Base-by-base conservation (phyloP, 53 echinoderm and acorn worm species). In the Holothuria leucospilota region DNA sequence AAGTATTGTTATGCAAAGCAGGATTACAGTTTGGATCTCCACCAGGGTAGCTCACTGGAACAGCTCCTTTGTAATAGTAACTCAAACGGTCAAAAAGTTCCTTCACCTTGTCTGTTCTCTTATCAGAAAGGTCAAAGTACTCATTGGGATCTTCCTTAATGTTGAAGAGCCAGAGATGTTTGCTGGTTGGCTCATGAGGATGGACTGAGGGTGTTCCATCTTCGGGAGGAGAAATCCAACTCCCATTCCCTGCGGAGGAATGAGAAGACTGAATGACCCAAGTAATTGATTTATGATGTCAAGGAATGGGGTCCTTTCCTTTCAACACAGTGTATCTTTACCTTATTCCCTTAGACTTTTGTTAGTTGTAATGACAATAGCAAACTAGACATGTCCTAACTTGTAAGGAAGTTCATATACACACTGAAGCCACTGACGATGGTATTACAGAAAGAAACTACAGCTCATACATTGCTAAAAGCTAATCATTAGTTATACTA, bases 81-180 rank as follows among this genome's bases (percentile, higher is more conserved):
- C 90, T 56, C 23, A 96, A 89, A 30, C 93, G 53, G 39, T 75
- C 78, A 29, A 93, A 82, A 41, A 96, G 82, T 42, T 73, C 69
- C 60, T 89, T 39, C 11, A 94, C 88, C 20, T 85, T 90, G 26
- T 90, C 93, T 9, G 90, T 84, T 29, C 87, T 73, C 51, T 78
- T 51, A 21, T 91, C 91, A 15, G 96, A 93, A 34, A 93, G 78
- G 70, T 96, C 96, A 51, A 82, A 78, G 62, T 90, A 81, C 64
- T 96, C 96, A 39, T 91, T 81, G 26, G 96, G 96, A 71, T 96
- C 96, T 11, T 91, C 84, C 26, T 58, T 80, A 30, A 96, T 96
- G 84, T 96, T 96, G 51, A 96, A 96, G 77, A 96, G 66, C 96
- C 96, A 96, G 21, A 96, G 78, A 63, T 84, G 87, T 82, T 96